Evolutionary conservation across 2,888 invertebrate species (phyloP), one percentile per base, ranked within the genome.

Genomic region (Nasonia oneida): DNA sequence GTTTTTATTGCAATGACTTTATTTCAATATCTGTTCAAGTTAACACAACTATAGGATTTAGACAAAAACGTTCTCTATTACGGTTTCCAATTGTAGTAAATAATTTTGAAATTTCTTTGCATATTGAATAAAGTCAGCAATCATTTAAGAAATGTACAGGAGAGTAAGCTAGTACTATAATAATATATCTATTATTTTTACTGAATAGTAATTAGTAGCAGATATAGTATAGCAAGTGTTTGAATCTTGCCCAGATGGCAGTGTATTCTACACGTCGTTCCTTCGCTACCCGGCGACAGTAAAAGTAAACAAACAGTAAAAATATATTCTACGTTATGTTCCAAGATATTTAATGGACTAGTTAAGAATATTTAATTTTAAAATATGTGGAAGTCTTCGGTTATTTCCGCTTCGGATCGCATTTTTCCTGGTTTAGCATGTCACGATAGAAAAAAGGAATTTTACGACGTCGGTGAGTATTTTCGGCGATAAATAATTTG

Each of bases 351-450:
- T 47, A 29, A 29, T 37, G 3, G 18, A 71, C 10, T 64, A 14
- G 2, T 42, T 6, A 15, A 71, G 37, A 77, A 15, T 0, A 57
- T 70, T 71, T 47, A 39, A 29, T 33, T 42, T 70, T 57, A 5
- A 74, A 86, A 87, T 61, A 91, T 92, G 90, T 94, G 94, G 94
- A 94, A 93, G 89, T 92, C 93, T 83, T 93, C 92, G 53, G 93
- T 94, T 1, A 92, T 94, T 10, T 91, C 91, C 23, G 92, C 94
- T 33, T 94, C 94, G 4, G 94, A 94, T 89, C 93, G 92, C 88
- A 93, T 95, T 86, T 94, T 95, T 91, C 94, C 94, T 2, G 94
- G 94, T 18, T 89, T 94, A 64, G 91, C 92, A 8, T 92, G 93
- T 81, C 91, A 91, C 87, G 89, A 91, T 87, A 90, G 90, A 23